Percentiles rank a stretch among this genome's conserved stretches.
Conservation (phyloP, 2,113 vertebrate genomes). For the Mobula hypostoma region DNA sequence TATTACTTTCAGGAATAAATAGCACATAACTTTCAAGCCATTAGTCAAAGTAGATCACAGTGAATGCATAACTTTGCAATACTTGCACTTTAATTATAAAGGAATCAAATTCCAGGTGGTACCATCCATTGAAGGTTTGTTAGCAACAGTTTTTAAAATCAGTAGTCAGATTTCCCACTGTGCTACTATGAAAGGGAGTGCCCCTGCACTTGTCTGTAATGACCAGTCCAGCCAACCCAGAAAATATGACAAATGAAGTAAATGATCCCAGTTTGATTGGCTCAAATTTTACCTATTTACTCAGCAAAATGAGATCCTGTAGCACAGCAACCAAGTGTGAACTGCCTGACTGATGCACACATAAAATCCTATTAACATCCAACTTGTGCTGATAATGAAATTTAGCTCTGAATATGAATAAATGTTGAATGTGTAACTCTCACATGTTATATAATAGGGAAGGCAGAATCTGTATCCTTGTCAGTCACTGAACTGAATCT, state of each 20-base stretch:
- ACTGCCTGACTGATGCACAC: neutral
- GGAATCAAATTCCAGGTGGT: neutral
- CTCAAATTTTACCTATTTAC: constrained; percentile 28
- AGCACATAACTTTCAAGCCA: neutral
- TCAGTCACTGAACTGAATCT: neutral
- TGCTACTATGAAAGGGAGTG: neutral
- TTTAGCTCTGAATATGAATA: constrained; percentile 14
- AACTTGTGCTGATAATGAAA: neutral
- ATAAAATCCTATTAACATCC: constrained; percentile 27
- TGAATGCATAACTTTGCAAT: neutral
- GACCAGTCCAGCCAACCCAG: neutral
- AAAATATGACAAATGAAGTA: constrained; percentile 1
- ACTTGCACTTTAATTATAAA: neutral
- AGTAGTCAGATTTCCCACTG: neutral
- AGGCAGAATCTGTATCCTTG: neutral
- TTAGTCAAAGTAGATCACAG: neutral
- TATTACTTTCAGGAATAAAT: neutral
- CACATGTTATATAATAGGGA: neutral
- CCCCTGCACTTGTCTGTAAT: neutral
- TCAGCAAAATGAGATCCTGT: neutral
- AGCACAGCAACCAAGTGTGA: constrained; percentile 6
- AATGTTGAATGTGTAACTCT: neutral
- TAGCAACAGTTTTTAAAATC: neutral
- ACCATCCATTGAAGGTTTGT: neutral
- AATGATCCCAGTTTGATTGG: constrained; percentile 1